These are phyloP conservation scores for Drosophila sp. DNA, from an alignment of 1,140 invertebrate species.

Conservation along the genomic window DNA sequence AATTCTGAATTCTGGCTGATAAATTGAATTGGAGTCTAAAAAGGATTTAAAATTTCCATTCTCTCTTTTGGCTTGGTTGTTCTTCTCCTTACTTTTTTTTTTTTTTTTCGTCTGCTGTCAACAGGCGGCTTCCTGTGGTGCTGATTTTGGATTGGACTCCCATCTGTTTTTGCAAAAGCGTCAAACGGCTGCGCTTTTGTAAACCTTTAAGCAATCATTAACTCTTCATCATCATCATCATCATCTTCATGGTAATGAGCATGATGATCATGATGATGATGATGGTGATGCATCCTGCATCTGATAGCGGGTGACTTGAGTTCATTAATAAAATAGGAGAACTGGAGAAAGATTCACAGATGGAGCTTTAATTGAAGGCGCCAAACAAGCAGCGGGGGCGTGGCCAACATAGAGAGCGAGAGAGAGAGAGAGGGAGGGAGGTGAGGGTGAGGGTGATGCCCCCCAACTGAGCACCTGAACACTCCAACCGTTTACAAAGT, in stretches of 20 bases:
- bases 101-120: not conserved
- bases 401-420: slow-evolving; percentile 19
- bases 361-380: slow-evolving; percentile 64
- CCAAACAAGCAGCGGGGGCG: slow-evolving; percentile 52
- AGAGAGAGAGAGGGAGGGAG: not conserved
- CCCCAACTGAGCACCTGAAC: not conserved
- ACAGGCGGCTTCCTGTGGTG: slow-evolving; percentile 36
- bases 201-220: slow-evolving; percentile 20
- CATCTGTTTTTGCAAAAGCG: slow-evolving; percentile 8
- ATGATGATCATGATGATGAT: not conserved
- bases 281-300: slow-evolving; percentile 18
- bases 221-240: slow-evolving; percentile 8
- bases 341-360: not conserved
- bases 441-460: slow-evolving; percentile 10
- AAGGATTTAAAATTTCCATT: not conserved
- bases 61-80: not conserved
- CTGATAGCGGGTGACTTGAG: slow-evolving; percentile 27
- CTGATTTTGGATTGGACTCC: not conserved
- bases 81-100: not conserved
- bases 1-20: not conserved
- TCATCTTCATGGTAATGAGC: not conserved
- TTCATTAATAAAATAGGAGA: slow-evolving; percentile 24
- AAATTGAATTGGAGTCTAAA: slow-evolving; percentile 19
- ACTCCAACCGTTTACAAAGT: slow-evolving; percentile 15
- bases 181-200: slow-evolving; percentile 29